Evolutionary conservation across 2,797 vertebrate genomes (phyloP), one percentile per base, ranked within the genome.

Genomic region (Eurystomus glaucurus): DNA sequence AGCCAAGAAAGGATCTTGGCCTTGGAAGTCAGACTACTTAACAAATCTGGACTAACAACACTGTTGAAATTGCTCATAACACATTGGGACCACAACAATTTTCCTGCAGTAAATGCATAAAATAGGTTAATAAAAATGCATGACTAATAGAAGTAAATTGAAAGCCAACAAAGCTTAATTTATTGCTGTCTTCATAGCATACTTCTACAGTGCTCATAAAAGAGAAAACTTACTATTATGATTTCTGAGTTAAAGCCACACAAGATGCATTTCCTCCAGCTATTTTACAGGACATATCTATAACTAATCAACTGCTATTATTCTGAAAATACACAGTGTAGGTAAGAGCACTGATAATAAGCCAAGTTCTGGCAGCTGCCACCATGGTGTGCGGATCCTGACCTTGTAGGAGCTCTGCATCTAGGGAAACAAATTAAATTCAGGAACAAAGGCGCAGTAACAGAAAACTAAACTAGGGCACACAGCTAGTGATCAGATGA

Each of bases 81-180:
- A 1, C 39, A 62, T 61, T 71, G 61, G 64, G 41, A 93, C n/a
- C 19, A 62, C 50, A 80, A 28, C 2, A 18, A 50, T 90, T 75
- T 88, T 88, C 65, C 45, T 54, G 7, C 21, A 76, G 21, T 71
- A 91, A 93, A 31, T 54, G 13, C 19, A 33, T 25, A 72, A 94
- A 93, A 62, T n/a, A 66, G 81, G 33, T 71, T 81, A 88, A 84
- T 81, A 92, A 94, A 92, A 96, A 37, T 11, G 4, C 93, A 70
- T 65, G 12, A 55, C 60, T 85, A 92, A 92, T 90, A 90, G 57
- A 86, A 85, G 17, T 51, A 91, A 90, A 70, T 46, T 58, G 37
- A 37, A 89, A 87, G 35, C 25, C 70, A 82, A 74, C 19, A 66
- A 50, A 90, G 18, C 23, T 72, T 79, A 90, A 88, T 86, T 88